Evolutionary conservation across 1,140 invertebrate genomes (phyloP).

Genomic region (Aphaenogaster ashmeadi): DNA sequence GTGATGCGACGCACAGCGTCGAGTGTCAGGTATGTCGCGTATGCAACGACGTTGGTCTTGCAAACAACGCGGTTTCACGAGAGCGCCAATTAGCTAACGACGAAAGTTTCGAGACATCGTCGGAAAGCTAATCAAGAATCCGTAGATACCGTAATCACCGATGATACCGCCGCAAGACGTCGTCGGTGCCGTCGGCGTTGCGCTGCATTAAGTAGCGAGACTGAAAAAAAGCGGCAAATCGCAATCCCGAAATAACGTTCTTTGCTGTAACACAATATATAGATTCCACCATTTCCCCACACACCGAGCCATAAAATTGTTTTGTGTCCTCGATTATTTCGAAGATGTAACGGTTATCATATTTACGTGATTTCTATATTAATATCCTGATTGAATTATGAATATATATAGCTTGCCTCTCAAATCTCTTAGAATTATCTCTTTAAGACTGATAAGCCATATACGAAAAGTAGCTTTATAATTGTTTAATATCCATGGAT

Average conservation of each 20-base stretch:
- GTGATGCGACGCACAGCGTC: slow-evolving; percentile 61
- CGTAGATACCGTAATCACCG: slow-evolving; percentile 81
- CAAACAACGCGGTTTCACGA: slow-evolving; percentile 79
- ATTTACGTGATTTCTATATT: neutral
- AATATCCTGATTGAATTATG: neutral
- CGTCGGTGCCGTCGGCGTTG: neutral
- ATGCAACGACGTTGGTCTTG: slow-evolving; percentile 75
- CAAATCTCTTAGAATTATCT: neutral
- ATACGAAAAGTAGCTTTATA: neutral
- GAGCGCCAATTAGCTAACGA: slow-evolving; percentile 83
- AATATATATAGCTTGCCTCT: neutral
- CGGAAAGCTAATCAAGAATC: slow-evolving; percentile 82
- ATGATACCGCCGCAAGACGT: slow-evolving; percentile 72
- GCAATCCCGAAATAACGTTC: neutral
- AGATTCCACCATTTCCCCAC: neutral
- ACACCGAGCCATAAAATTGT: neutral
- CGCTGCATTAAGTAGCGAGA: neutral
- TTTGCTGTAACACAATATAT: neutral
- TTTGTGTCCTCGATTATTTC: neutral
- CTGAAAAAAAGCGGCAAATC: slow-evolving; percentile 8
- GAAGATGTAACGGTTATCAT: neutral
- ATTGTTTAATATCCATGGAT: neutral
- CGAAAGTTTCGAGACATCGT: slow-evolving; percentile 83
- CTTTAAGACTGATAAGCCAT: neutral
- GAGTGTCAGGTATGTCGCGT: slow-evolving; percentile 58